Base-by-base conservation (phyloP, 2,797 vertebrate genomes). In the Huso huso region DNA sequence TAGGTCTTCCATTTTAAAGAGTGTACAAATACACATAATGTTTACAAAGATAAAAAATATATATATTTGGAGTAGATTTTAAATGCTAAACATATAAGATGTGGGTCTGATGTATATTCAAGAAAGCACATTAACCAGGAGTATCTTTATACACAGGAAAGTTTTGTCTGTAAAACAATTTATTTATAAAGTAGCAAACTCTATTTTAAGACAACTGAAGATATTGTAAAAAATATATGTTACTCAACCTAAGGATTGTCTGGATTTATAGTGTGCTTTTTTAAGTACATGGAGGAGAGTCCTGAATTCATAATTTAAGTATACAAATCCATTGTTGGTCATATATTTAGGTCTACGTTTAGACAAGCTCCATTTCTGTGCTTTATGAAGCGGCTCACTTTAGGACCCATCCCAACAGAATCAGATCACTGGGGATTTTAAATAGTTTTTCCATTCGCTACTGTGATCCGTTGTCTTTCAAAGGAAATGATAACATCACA, bases 401-500 rank as follows among this genome's bases (percentile, higher is more conserved):
- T 37, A 23, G 57, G 53, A n/a, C 55, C 5, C 49, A 3, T 49
- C 51, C 64, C 15, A 37, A 49, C 8, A 50, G 8, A 37, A 37
- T 37, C 4, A 12, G 49, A 6, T 62, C 65, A 59, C 48, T 2
- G 8, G 64, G 51, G 52, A 62, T 18, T 66, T 49, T n/a, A 69
- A 63, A 72, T 72, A 23, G 61, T 61, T 66, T 69, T 72, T 63
- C 67, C 70, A 62, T 72, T 53, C 57, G 10, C 61, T 66, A 49
- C 49, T 66, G 63, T 55, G 51, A 51, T 69, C 49, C 13, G 64
- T 23, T n/a, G 13, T 51, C 23, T 49, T 50, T 13, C 55, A n/a
- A n/a, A 59, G 71, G 67, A 69, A 66, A 61, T 57, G 37, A 49
- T 52, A 48, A 49, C 23, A 50, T 70, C 61, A 59, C 60, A 50